Evolutionary conservation across 2,888 invertebrate genomes (phyloP), one percentile per base, ranked within the genome.

Genomic region (Agriopis leucophaearia): DNA sequence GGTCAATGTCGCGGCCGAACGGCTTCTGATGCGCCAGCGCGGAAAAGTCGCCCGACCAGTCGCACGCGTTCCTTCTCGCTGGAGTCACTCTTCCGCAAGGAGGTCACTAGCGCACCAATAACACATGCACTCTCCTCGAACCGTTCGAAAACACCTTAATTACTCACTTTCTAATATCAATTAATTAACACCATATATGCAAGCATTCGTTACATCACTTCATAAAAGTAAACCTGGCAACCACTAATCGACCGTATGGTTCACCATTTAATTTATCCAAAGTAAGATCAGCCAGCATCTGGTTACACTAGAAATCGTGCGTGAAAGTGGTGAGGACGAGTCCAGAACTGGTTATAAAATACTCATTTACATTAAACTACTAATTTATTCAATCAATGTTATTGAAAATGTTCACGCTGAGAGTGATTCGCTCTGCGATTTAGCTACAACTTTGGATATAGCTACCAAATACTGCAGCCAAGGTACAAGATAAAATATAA

Each of bases 1-100:
- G 93, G 91, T 94, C 94, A 93, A 92, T 93, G 93, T 93, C 93
- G 92, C 88, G 92, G 89, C 81, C 90, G 81, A 82, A 81, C 86
- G 85, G 84, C 90, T 87, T 87, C 81, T 87, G 88, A 86, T 87
- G 88, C 86, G 87, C 81, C 87, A 87, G 85, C 78, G 78, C 84
- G 85, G 84, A 88, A 87, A 88, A 91, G 86, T 87, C 88, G 74
- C 83, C 84, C 77, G 78, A 88, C 90, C 77, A 87, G 84, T 88
- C 84, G 76, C 77, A 77, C 77, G 74, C 78, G 69, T 75, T 77
- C 74, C 78, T 75, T 76, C 75, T 77, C 71, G 78, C 85, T 85
- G 86, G 85, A 86, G 84, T 78, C 27, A 27, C 27, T 27, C 87
- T 86, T 86, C 86, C 83, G 79, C 84, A 89, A 89, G 81, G 80